Base-by-base conservation (phyloP, 2,797 vertebrate species). In the Picus viridis region DNA sequence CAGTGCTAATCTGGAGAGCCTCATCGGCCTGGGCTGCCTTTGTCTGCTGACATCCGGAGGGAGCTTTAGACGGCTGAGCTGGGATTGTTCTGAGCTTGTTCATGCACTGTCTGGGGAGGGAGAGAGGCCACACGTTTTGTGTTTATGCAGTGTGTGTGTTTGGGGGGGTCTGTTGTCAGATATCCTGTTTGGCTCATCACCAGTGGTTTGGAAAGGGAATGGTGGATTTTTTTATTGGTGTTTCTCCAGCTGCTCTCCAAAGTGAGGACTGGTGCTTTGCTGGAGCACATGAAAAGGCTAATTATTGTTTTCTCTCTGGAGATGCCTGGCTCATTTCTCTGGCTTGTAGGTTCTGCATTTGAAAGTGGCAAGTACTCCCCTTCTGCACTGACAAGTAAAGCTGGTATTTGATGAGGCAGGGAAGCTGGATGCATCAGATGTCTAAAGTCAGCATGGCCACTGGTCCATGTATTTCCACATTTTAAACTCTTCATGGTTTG, bases 191-290 rank as follows among this genome's bases (percentile, higher is more conserved):
- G n/a, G 16, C 45, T 90, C 73, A 51, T 54, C 51, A 30, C 80
- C 36, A 61, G 13, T 86, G 51, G 26, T 29, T 70, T 53, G 29
- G 64, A 80, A 62, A 75, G 49, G 36, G 39, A 69, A 7, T 69
- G 15, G 47, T 70, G 36, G 16, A 7, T 4, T 0, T 1, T 63
- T 41, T 54, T 51, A 24, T n/a, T n/a, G 4, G 2, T 58, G 1
- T 43, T 30, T 54, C 24, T 80, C 16, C 47, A 51, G 10, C 32
- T 76, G 15, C 74, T 89, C 80, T 85, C 16, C 24, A 30, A 58
- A 72, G 34, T 68, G 30, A 49, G 26, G 20, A 18, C 57, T 92
- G 26, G 6, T 86, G 93, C 47, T 49, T 72, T 62, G 29, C 29
- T 80, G 0, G 0, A 15, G 59, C 34, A 67, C 27, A 20, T 36